Conservation (phyloP, 2,888 invertebrate genomes). For the Oscheius myriophilus region DNA sequence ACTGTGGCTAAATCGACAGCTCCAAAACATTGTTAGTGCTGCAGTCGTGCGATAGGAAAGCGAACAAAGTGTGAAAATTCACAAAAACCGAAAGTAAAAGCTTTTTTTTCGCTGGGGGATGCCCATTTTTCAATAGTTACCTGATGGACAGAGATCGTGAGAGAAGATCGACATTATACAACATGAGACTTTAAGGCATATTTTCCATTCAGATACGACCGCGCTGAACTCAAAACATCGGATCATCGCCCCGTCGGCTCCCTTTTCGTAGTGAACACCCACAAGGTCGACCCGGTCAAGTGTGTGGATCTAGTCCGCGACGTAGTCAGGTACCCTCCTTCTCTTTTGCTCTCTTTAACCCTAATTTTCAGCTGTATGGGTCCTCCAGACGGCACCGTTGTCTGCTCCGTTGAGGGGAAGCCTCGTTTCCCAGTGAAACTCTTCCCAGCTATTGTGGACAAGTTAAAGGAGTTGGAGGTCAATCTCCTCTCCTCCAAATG, state of each 20-base stretch:
- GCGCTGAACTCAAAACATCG: conserved; percentile 83
- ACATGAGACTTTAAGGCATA: background rate
- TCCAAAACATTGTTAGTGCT: too few relatives aligned
- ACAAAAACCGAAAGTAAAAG: too few relatives aligned
- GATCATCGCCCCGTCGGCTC: conserved; percentile 85
- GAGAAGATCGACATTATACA: background rate
- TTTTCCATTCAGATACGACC: conserved; percentile 82
- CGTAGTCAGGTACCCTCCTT: conserved; percentile 54
- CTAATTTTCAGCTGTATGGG: conserved; percentile 77
- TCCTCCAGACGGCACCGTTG: conserved; percentile 92
- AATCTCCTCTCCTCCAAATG: conserved; percentile 65
- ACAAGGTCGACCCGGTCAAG: conserved; percentile 82
- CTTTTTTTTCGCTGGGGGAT: too few relatives aligned
- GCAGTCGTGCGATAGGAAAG: too few relatives aligned
- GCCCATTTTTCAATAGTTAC: too few relatives aligned
- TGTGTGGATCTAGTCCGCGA: conserved; percentile 84
- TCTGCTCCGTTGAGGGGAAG: conserved; percentile 76
- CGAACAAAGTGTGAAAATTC: too few relatives aligned
- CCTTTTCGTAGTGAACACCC: conserved; percentile 86
- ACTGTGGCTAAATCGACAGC: too few relatives aligned
- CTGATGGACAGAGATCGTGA: background rate
- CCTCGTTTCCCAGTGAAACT: conserved; percentile 54
- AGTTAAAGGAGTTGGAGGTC: conserved; percentile 61
- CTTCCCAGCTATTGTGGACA: conserved; percentile 57
- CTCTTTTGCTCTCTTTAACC: background rate